Evolutionary conservation across 53 echinoderm and acorn worm genomes (phyloP).

Genomic region (Paracentrotus lividus): DNA sequence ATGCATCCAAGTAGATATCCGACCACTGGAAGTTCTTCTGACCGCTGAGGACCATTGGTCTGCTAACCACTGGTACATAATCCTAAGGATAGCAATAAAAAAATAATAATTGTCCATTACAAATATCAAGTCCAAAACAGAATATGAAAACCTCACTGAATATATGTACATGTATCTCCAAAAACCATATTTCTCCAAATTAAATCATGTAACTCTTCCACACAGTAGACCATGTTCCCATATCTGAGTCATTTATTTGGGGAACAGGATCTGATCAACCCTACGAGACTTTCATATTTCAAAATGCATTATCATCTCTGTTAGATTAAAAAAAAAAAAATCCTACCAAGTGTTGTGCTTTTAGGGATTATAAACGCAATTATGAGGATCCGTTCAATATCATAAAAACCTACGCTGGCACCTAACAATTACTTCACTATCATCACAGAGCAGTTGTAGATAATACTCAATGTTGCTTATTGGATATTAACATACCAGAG

Average conservation of each 20-base stretch:
- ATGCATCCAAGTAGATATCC: slow-evolving; percentile 93
- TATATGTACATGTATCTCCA: background rate
- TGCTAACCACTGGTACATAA: slow-evolving; percentile 94
- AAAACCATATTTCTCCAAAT: background rate
- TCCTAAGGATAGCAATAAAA: slow-evolving; percentile 66
- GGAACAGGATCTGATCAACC: background rate
- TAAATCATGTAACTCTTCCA: background rate
- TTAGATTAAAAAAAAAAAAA: no score
- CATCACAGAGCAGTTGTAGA: background rate
- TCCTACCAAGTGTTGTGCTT: no score
- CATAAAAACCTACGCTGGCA: no score
- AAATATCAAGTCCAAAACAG: background rate
- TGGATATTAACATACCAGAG: slow-evolving; percentile 82
- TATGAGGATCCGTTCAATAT: no score
- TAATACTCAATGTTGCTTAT: background rate
- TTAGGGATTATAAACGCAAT: no score
- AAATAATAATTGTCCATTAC: background rate
- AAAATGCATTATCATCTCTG: background rate
- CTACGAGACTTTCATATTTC: background rate
- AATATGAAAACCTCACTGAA: background rate
- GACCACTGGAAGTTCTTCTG: slow-evolving; percentile 97
- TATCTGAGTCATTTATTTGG: background rate
- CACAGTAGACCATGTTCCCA: background rate
- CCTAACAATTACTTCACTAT: no score
- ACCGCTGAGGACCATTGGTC: slow-evolving; percentile 94